Conservation (phyloP, 2,797 vertebrate species). For the Tangara arthus region DNA sequence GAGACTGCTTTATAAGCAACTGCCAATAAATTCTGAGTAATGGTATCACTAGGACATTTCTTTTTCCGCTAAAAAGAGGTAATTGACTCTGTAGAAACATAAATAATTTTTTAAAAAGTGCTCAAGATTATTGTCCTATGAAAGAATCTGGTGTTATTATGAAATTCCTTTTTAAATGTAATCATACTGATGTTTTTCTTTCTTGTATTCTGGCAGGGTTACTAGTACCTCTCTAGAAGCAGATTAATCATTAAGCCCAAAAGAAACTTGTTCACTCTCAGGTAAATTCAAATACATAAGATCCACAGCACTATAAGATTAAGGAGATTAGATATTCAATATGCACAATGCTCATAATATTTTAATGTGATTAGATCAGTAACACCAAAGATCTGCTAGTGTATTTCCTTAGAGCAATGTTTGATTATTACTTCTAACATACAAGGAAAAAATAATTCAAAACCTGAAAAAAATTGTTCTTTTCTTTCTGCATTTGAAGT, state of each 20-base stretch:
- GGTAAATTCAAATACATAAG: neutral
- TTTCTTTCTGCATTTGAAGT: neutral
- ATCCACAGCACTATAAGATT: neutral
- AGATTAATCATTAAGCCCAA: neutral
- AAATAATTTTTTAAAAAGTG: neutral
- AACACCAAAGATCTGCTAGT: neutral
- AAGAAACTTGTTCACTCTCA: neutral
- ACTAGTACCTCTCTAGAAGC: neutral
- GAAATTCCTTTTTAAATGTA: neutral
- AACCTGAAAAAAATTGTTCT: neutral
- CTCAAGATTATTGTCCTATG: neutral
- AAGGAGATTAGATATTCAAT: neutral
- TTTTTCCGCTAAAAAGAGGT: neutral
- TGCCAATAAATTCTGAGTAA: slow-evolving; percentile 5
- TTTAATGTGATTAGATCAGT: neutral
- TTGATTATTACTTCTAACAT: neutral
- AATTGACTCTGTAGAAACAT: neutral
- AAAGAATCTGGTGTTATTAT: neutral
- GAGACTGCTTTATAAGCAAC: neutral
- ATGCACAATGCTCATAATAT: neutral
- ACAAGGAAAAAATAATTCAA: neutral
- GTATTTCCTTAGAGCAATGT: neutral
- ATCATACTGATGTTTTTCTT: neutral
- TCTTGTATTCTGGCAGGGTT: neutral
- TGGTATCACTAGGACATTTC: neutral